A percentile compares a stretch with the other conserved stretches of the same genome.
These are phyloP conservation scores for Chiroxiphia lanceolata DNA, from an alignment of 2,797 vertebrate genomes.

Conservation along the genomic window DNA sequence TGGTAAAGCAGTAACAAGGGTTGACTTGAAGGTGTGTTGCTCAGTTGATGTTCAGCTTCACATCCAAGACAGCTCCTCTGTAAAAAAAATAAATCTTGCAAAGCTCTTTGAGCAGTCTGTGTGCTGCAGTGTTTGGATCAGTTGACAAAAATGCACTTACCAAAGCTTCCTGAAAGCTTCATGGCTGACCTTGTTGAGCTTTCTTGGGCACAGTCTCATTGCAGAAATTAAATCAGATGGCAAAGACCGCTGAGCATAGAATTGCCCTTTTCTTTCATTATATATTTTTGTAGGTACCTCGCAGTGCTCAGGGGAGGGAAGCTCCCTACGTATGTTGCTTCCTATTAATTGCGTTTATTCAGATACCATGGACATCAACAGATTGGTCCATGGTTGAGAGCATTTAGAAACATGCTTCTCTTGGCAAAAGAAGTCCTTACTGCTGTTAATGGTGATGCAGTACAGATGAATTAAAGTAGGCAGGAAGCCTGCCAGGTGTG, in stretches of 20 bases:
- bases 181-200: not conserved
- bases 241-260: not conserved
- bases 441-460: not conserved
- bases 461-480: accelerated
- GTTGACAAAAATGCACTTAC: not conserved
- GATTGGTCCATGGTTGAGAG: not conserved
- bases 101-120: not conserved
- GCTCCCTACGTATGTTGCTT: not conserved
- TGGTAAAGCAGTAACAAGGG: not conserved
- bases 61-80: not conserved
- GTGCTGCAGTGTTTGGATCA: not conserved
- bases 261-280: not conserved
- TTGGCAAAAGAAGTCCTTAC: not conserved
- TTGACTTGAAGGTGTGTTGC: not conserved
- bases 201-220: not conserved
- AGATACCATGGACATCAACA: not conserved
- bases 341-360: not conserved
- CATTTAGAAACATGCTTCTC: not conserved
- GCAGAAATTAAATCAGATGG: not conserved
- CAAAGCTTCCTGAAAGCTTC: not conserved
- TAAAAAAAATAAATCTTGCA: not conserved
- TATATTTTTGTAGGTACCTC: not conserved
- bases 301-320: not conserved
- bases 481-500: not conserved
- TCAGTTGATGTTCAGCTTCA: not conserved